phyloP scores from a whole-genome alignment of 1,140 invertebrate genomes.

The Tyrophagus putrescentiae region DNA sequence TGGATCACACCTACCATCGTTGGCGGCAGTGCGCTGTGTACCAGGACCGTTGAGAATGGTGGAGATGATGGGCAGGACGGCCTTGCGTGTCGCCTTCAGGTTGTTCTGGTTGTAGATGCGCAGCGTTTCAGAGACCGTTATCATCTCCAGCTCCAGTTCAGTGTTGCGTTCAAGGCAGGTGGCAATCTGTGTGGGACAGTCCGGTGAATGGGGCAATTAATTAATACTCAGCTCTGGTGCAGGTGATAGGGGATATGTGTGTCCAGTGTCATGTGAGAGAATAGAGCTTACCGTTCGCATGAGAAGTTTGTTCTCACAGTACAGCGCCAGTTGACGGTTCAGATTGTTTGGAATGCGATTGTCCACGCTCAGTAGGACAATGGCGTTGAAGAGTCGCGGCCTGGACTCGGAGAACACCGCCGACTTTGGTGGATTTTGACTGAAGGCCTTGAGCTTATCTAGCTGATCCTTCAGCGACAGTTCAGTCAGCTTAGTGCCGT shows the following conservation, averaged over 20 bases:
- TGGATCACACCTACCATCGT: neutral
- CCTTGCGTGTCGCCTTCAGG: slow-evolving; percentile 30
- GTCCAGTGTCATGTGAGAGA: too few relatives aligned
- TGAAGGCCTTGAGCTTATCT: slow-evolving; percentile 2
- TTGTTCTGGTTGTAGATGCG: slow-evolving; percentile 30
- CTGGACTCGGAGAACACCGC: slow-evolving; percentile 7
- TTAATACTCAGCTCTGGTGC: neutral
- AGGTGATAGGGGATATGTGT: neutral
- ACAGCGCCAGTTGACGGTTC: slow-evolving; percentile 18
- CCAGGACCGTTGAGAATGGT: slow-evolving; percentile 26
- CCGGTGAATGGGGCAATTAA: neutral
- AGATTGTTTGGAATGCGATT: slow-evolving; percentile 1
- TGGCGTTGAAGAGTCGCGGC: slow-evolving; percentile 5
- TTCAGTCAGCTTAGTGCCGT: slow-evolving; percentile 26
- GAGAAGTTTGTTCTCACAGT: slow-evolving; percentile 16
- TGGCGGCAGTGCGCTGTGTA: neutral
- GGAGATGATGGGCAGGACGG: slow-evolving; percentile 32
- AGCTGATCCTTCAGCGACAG: slow-evolving; percentile 6
- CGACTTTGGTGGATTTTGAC: neutral
- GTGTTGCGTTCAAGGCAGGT: slow-evolving; percentile 4
- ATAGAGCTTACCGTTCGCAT: slow-evolving; percentile 19
- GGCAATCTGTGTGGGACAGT: slow-evolving; percentile 10
- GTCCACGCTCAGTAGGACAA: slow-evolving; percentile 20
- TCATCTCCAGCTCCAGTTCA: slow-evolving; percentile 5
- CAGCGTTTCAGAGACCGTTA: slow-evolving; percentile 11